Conservation (phyloP, 2,113 vertebrate genomes). For the Limnothrissa miodon region DNA sequence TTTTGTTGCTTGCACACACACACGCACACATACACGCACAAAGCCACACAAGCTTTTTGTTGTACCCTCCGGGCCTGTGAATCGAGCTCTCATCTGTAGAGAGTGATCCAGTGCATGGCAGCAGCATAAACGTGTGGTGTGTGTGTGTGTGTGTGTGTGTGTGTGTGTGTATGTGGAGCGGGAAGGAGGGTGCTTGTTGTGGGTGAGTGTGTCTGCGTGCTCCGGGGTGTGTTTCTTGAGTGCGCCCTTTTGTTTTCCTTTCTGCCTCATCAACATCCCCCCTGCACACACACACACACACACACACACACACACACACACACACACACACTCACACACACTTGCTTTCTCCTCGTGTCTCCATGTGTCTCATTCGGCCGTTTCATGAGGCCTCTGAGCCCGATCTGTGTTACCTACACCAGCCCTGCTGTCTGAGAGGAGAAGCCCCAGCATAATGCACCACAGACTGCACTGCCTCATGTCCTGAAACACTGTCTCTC, state of each 20-base stretch:
- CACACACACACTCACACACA: too few species aligned
- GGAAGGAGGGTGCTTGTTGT: background rate
- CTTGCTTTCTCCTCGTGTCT: slow-evolving; percentile 49
- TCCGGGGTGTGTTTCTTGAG: slow-evolving; percentile 1
- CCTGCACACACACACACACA: too few species aligned
- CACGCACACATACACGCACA: background rate
- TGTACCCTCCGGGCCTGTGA: slow-evolving; percentile 6
- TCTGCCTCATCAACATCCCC: slow-evolving; percentile 32
- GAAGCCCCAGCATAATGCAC: background rate
- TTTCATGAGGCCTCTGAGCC: slow-evolving; percentile 8
- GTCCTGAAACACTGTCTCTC: background rate
- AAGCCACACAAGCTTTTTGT: background rate
- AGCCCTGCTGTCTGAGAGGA: background rate
- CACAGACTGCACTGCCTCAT: background rate
- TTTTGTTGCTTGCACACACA: background rate
- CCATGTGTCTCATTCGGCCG: background rate
- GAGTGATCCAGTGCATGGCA: background rate
- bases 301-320: too few species aligned
- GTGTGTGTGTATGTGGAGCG: background rate
- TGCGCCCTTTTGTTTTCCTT: slow-evolving; percentile 11
- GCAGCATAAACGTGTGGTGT: background rate
- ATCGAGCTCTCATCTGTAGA: background rate
- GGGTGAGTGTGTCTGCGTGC: background rate
- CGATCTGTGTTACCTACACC: background rate
- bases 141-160: background rate